These are phyloP conservation scores for Oikopleura vanhoeffeni DNA, from an alignment of 23 tunicate genomes.

Conservation along the genomic window DNA sequence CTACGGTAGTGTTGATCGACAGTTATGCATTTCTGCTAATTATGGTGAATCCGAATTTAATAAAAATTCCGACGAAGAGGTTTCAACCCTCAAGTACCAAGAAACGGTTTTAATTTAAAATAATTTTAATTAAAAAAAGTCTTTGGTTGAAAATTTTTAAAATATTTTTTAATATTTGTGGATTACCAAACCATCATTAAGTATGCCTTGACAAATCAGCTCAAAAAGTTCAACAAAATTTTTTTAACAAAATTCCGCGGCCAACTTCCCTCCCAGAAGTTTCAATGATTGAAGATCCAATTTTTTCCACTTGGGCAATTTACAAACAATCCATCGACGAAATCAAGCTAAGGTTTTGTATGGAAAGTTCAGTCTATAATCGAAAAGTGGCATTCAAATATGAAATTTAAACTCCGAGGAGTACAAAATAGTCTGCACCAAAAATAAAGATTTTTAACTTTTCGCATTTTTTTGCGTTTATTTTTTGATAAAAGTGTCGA, in stretches of 20 bases:
- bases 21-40: background rate
- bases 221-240: background rate
- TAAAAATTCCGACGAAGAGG: background rate
- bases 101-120: too few relatives aligned
- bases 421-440: too few relatives aligned
- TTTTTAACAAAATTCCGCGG: background rate
- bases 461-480: too few relatives aligned
- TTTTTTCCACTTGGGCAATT: slow-evolving; percentile 85
- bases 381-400: too few relatives aligned
- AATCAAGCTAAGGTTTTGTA: background rate
- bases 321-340: background rate
- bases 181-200: background rate
- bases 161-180: background rate
- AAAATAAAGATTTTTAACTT: too few relatives aligned
- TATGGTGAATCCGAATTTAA: background rate
- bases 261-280: slow-evolving; percentile 34
- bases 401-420: too few relatives aligned
- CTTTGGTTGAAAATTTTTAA: too few relatives aligned
- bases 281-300: slow-evolving; percentile 49
- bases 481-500: too few relatives aligned
- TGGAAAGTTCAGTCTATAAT: too few relatives aligned
- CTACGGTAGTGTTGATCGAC: background rate
- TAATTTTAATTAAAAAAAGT: too few relatives aligned
- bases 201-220: background rate
- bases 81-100: background rate